These are phyloP conservation scores for Tuberolachnus salignus DNA, from an alignment of 2,888 invertebrate genomes.

Conservation along the genomic window DNA sequence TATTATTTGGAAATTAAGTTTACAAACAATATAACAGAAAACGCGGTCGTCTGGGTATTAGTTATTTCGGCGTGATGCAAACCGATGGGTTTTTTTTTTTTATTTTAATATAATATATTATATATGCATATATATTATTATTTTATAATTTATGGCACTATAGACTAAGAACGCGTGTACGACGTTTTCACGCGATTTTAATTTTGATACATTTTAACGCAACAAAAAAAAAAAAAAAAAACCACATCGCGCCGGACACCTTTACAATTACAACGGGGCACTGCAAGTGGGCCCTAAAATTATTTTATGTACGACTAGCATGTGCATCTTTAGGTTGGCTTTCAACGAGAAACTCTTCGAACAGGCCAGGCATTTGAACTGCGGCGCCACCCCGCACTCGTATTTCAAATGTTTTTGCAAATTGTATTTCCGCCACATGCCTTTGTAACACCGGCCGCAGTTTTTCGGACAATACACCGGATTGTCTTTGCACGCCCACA, in stretches of 20 bases:
- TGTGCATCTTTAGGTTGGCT: constrained; percentile 64
- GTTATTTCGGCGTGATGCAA: too few relatives aligned
- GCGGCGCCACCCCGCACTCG: constrained; percentile 60
- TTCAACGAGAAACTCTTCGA: constrained; percentile 63
- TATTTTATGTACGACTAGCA: constrained; percentile 59
- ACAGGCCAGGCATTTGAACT: constrained; percentile 63
- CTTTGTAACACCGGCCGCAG: constrained; percentile 60
- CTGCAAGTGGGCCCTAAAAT: constrained; percentile 18
- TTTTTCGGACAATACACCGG: constrained; percentile 55
- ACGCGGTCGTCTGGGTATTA: too few relatives aligned
- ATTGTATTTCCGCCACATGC: constrained; percentile 59
- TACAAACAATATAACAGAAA: too few relatives aligned
- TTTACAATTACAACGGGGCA: background rate
- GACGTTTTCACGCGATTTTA: background rate
- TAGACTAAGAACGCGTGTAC: background rate
- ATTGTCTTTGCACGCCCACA: constrained; percentile 29
- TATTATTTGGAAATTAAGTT: too few relatives aligned
- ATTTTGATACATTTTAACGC: background rate
- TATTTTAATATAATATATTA: too few relatives aligned
- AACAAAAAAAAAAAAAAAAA: too few relatives aligned
- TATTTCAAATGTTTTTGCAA: constrained; percentile 59
- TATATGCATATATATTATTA: background rate
- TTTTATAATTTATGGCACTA: constrained; percentile 39
- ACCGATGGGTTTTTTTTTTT: too few relatives aligned
- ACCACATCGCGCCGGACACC: background rate